These are phyloP conservation scores for Onychostruthus taczanowskii DNA, from an alignment of 2,113 vertebrate genomes.

Conservation along the genomic window DNA sequence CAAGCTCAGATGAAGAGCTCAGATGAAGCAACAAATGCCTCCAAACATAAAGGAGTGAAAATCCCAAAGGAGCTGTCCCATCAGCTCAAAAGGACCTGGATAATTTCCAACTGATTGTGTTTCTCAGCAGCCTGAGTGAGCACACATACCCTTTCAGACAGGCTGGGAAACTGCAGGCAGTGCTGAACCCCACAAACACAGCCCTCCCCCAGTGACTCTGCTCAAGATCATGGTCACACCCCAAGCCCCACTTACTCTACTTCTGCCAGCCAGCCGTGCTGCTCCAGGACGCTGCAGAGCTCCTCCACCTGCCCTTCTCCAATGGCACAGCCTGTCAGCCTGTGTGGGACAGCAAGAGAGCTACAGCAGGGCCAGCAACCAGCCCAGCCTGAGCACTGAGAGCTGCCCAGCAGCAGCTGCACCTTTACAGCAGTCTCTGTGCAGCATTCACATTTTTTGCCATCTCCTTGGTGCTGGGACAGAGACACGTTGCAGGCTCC, in stretches of 20 bases:
- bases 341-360: neutral
- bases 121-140: neutral
- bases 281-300: slow-evolving; percentile 52
- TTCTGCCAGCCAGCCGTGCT: slow-evolving; percentile 34
- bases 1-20: neutral
- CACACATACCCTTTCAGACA: accelerated
- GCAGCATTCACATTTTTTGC: neutral
- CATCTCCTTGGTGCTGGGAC: neutral
- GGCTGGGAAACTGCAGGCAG: neutral
- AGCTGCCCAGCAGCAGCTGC: neutral
- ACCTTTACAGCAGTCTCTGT: neutral
- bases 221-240: neutral
- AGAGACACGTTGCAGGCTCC: neutral
- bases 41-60: neutral
- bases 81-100: neutral
- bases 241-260: slow-evolving; percentile 64
- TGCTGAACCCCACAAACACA: neutral
- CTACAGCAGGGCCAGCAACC: accelerated
- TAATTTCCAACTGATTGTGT: neutral
- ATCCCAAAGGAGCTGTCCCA: neutral
- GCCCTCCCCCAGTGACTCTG: neutral
- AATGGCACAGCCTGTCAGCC: slow-evolving; percentile 59
- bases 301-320: neutral
- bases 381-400: neutral
- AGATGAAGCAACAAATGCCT: neutral